phyloP scores from a whole-genome alignment of 2,888 invertebrate genomes.

The Acleris holmiana region DNA sequence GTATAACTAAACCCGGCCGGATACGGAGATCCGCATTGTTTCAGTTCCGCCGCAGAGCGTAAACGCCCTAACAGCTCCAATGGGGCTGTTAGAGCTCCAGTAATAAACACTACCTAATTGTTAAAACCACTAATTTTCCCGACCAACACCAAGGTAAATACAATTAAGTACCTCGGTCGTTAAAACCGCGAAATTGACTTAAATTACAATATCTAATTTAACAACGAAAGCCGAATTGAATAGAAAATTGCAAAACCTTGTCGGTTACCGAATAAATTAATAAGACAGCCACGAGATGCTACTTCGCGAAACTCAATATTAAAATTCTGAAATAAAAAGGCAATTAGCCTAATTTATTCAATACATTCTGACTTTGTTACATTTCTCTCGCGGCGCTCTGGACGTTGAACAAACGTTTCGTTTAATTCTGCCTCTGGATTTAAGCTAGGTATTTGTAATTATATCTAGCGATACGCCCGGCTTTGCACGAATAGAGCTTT shows the following conservation, averaged over 20 bases:
- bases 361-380: constrained; percentile 29
- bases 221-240: constrained; percentile 36
- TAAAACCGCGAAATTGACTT: constrained; percentile 36
- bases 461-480: no score
- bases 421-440: constrained; percentile 12
- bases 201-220: constrained; percentile 37
- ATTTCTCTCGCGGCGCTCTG: constrained; percentile 8
- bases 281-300: constrained; percentile 32
- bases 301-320: constrained; percentile 34
- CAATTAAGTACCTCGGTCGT: constrained; percentile 31
- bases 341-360: constrained; percentile 37
- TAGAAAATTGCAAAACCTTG: constrained; percentile 38
- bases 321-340: constrained; percentile 34
- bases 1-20: no score
- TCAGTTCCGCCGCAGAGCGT: not conserved
- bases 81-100: not conserved
- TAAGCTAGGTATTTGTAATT: not conserved
- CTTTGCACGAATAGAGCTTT: no score
- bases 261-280: constrained; percentile 38
- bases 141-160: constrained; percentile 33
- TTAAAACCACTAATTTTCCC: constrained; percentile 26
- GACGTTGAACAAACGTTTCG: constrained; percentile 10
- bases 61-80: not conserved
- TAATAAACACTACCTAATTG: constrained; percentile 4
- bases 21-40: not conserved